A percentile compares a stretch with the other conserved stretches of the same genome.
These are phyloP conservation scores for Sminthopsis crassicaudata DNA, from an alignment of 2,113 vertebrate genomes.

Conservation along the genomic window DNA sequence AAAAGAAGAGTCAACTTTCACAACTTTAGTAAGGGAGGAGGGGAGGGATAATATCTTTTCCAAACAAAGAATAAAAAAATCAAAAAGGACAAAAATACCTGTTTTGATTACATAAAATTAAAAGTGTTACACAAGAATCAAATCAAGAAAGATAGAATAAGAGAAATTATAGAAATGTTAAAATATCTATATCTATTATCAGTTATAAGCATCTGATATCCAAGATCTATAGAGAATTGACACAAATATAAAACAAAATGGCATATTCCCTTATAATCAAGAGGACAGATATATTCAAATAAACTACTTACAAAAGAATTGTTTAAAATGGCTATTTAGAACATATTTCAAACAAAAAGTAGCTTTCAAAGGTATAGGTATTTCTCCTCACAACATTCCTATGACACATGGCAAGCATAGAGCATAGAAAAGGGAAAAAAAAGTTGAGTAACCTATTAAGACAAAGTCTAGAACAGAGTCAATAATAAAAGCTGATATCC, in stretches of 20 bases:
- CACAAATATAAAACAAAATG: neutral
- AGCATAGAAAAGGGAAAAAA: neutral
- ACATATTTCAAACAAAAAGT: neutral
- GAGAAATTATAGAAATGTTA: neutral
- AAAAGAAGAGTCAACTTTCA: neutral
- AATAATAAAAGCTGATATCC: slow-evolving; percentile 7
- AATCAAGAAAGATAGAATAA: neutral
- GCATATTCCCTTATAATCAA: neutral
- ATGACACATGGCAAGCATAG: neutral
- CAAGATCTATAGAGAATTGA: neutral
- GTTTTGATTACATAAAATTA: neutral
- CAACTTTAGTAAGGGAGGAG: neutral
- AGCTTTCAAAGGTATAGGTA: neutral
- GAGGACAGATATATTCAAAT: neutral
- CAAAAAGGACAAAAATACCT: neutral
- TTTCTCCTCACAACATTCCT: slow-evolving; percentile 23
- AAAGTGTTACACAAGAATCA: neutral
- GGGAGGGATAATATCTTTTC: neutral
- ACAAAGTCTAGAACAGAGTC: slow-evolving; percentile 11
- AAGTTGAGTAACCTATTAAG: slow-evolving; percentile 45
- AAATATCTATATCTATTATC: neutral
- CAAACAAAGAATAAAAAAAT: neutral
- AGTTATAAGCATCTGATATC: neutral
- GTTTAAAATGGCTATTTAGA: neutral
- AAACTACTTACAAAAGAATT: neutral